Conservation (phyloP, 2,797 vertebrate species). For the Eulemur coronatus region DNA sequence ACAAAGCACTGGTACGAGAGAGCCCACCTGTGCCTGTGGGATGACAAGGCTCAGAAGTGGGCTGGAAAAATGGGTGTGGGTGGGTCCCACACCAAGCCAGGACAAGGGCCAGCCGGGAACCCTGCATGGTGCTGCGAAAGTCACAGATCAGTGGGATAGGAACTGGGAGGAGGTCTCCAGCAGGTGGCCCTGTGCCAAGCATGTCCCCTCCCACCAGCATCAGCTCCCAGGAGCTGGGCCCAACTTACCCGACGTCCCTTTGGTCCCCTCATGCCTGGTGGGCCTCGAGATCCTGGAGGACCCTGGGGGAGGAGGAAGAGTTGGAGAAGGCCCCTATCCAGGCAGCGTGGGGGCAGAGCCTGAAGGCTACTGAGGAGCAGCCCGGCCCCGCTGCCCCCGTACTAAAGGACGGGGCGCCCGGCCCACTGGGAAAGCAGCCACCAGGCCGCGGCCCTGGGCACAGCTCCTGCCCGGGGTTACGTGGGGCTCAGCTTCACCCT, state of each 20-base stretch:
- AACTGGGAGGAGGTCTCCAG: not conserved
- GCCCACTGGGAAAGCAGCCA: not conserved
- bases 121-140: not conserved
- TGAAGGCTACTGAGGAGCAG: accelerated
- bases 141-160: not conserved
- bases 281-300: slow-evolving; percentile 89
- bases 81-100: accelerated
- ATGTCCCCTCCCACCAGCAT: accelerated
- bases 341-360: too few relatives aligned
- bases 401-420: not conserved
- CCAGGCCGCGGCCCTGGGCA: too few relatives aligned
- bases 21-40: accelerated
- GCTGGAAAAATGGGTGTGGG: not conserved
- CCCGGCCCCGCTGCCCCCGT: not conserved
- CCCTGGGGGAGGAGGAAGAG: slow-evolving; percentile 86
- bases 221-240: not conserved
- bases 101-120: not conserved
- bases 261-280: slow-evolving; percentile 88
- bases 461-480: not conserved
- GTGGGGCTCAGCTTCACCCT: not conserved
- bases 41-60: not conserved
- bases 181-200: not conserved
- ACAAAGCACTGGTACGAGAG: not conserved
- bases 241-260: slow-evolving; percentile 92
- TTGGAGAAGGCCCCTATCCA: not conserved